Percentiles rank a stretch among this genome's conserved stretches.
phyloP scores from a whole-genome alignment of 2,888 invertebrate genomes.

The Dichetophora obliterata region DNA sequence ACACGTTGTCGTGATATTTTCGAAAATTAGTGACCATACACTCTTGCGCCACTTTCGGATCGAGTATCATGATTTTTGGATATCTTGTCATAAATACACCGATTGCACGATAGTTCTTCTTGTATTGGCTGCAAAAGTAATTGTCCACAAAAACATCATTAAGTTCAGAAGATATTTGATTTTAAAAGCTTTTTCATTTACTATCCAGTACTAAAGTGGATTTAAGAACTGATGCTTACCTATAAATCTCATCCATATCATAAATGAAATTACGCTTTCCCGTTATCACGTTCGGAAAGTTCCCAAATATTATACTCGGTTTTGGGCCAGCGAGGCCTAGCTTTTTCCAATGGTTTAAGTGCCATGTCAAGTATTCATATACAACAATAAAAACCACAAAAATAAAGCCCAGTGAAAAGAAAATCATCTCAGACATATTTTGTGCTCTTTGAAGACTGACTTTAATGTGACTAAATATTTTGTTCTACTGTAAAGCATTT shows the following conservation, averaged over 20 bases:
- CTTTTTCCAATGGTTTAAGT: slow-evolving; percentile 66
- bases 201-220: not conserved
- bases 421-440: not conserved
- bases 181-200: not conserved
- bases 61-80: slow-evolving; percentile 67
- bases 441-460: not conserved
- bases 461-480: not conserved
- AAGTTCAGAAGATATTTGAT: not conserved
- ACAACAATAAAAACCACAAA: slow-evolving; percentile 45
- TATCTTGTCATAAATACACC: slow-evolving; percentile 67
- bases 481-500: too few species aligned
- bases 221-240: slow-evolving; percentile 53
- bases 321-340: slow-evolving; percentile 64
- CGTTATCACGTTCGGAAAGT: slow-evolving; percentile 58
- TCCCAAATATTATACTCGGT: slow-evolving; percentile 66
- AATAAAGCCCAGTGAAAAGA: not conserved
- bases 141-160: not conserved
- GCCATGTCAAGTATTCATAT: slow-evolving; percentile 61
- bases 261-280: slow-evolving; percentile 60
- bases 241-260: slow-evolving; percentile 67
- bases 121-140: slow-evolving; percentile 57
- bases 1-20: slow-evolving; percentile 60
- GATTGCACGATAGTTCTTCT: slow-evolving; percentile 59
- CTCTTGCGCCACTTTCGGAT: slow-evolving; percentile 65
- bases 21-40: slow-evolving; percentile 68